These are phyloP conservation scores for Phalloptychus januarius DNA, from an alignment of 2,797 vertebrate species.

Conservation along the genomic window DNA sequence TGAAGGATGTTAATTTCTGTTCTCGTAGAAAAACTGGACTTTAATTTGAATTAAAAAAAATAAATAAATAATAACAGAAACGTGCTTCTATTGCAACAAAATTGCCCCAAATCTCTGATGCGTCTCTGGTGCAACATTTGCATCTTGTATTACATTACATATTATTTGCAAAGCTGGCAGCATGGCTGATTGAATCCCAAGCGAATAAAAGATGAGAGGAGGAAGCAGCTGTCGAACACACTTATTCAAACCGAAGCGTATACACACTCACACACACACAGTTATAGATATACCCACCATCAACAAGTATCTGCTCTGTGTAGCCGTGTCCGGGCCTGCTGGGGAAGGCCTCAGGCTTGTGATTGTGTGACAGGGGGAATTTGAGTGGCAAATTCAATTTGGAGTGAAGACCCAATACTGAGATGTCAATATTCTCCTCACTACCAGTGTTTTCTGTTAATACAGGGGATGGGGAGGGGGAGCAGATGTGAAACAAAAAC, in stretches of 20 bases:
- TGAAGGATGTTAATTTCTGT: background rate
- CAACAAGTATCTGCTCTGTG: slow-evolving; percentile 84
- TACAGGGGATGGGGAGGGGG: slow-evolving; percentile 71
- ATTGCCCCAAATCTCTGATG: background rate
- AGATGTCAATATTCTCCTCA: slow-evolving; percentile 89
- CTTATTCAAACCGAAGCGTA: slow-evolving; percentile 22
- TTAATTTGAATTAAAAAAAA: background rate
- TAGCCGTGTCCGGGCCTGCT: slow-evolving; percentile 84
- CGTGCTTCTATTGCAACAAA: background rate
- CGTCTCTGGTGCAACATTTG: background rate
- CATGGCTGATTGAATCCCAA: slow-evolving; percentile 67
- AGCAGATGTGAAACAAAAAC: slow-evolving; percentile 77
- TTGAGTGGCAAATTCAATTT: slow-evolving; percentile 85
- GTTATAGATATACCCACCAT: slow-evolving; percentile 83
- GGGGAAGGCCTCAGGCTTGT: slow-evolving; percentile 79
- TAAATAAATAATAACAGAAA: too few relatives aligned
- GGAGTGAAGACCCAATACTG: slow-evolving; percentile 84
- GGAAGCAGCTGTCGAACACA: slow-evolving; percentile 38
- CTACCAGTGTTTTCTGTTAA: slow-evolving; percentile 86
- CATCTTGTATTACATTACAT: background rate
- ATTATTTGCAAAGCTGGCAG: background rate
- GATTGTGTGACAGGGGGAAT: slow-evolving; percentile 81
- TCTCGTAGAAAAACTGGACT: background rate
- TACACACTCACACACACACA: slow-evolving; percentile 38
- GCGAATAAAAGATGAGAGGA: slow-evolving; percentile 37